Evolutionary conservation across 2,797 vertebrate species (phyloP).

Genomic region (Onychomys leucogaster): DNA sequence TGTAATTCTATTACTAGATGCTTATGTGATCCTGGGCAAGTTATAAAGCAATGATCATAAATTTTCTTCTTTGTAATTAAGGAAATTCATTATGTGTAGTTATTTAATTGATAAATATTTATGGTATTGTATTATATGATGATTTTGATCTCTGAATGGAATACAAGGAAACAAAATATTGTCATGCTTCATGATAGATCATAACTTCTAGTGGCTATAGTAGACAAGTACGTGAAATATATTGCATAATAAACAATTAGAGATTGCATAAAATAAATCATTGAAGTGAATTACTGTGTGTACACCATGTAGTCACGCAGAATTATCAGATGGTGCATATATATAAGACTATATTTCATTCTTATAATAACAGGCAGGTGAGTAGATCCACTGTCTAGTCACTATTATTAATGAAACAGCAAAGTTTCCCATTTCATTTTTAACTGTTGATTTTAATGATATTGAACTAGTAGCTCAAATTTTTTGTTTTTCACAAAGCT

Average conservation of each 20-base stretch:
- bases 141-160: neutral
- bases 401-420: neutral
- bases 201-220: neutral
- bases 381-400: neutral
- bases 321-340: neutral
- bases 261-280: neutral
- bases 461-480: neutral
- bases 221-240: neutral
- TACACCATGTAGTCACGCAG: neutral
- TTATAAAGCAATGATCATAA: neutral
- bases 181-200: neutral
- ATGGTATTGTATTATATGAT: neutral
- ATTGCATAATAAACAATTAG: neutral
- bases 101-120: neutral
- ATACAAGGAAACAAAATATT: neutral
- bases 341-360: neutral
- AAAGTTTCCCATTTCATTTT: neutral
- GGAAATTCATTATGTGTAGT: neutral
- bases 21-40: neutral
- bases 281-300: neutral
- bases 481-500: neutral
- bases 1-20: neutral
- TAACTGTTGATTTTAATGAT: neutral
- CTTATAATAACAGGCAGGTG: neutral
- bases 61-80: neutral